Evolutionary conservation across 2,113 vertebrate genomes (phyloP), one percentile per base, ranked within the genome.

Genomic region (Brachionichthys hirsutus): DNA sequence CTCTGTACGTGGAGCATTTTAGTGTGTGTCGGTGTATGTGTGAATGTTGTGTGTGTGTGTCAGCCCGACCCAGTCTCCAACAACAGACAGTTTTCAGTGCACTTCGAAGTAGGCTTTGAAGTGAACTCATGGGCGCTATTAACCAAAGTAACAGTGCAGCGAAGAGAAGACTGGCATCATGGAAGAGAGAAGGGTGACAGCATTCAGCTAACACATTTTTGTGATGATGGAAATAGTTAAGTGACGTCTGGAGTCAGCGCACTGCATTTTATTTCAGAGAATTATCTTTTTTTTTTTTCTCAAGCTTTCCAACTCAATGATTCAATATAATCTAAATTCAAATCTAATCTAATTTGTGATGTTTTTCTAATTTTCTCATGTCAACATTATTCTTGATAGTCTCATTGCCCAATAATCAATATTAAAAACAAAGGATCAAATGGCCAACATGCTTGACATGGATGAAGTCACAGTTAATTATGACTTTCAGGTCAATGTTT

Each of bases 41-140:
- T 79, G 75, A 84, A 84, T 69, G 67, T 80, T 77, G 77, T 72
- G 58, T 78, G 24, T 81, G 72, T 75, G 75, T 80, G 79, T 72
- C 71, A 78, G 34, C 60, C 55, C 61, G 66, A 70, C 70, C 72
- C 52, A 57, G 70, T 70, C 79, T 73, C 63, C 77, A 70, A 69
- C 76, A 70, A 43, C 77, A 67, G 72, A 64, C 82, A 63, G 61
- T 59, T 77, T 81, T 77, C 59, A 79, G 66, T 60, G 49, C 56
- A 38, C 54, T 67, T 71, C 19, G 13, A 12, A 60, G 49, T 51
- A 48, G 64, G 20, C 79, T 87, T 88, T 87, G 79, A 88, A 73
- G 76, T 88, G 85, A 90, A 75, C 87, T 89, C 88, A 85, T 58
- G 72, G 82, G 87, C 83, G 58, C 68, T 70, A 69, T 89, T 81